Evolutionary conservation across 1,140 invertebrate genomes (phyloP).

Genomic region (Drosophila baimaii): DNA sequence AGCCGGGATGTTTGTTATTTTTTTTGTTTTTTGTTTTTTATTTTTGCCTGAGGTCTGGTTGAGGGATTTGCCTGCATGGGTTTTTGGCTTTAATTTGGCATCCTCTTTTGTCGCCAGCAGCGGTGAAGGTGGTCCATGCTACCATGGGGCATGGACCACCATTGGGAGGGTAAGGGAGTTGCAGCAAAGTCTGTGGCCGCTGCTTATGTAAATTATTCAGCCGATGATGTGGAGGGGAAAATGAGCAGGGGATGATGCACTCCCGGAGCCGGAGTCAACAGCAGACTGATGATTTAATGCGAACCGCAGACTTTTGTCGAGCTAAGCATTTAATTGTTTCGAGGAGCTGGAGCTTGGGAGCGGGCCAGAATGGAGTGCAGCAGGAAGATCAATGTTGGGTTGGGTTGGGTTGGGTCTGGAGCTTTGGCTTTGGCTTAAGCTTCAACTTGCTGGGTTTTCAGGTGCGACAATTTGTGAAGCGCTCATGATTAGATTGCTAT

Average conservation of each 20-base stretch:
- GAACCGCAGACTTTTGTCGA: slow-evolving; percentile 80
- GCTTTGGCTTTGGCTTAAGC: background rate
- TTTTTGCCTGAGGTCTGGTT: slow-evolving; percentile 56
- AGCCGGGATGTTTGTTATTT: slow-evolving; percentile 42
- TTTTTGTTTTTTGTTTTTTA: slow-evolving; percentile 42
- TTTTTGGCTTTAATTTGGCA: slow-evolving; percentile 77
- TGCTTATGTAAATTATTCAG: slow-evolving; percentile 82
- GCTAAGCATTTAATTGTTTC: slow-evolving; percentile 83
- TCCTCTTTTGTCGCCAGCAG: slow-evolving; percentile 54
- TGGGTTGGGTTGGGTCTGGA: background rate
- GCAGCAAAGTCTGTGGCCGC: slow-evolving; percentile 65
- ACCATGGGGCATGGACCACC: no score
- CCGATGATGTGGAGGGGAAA: slow-evolving; percentile 43
- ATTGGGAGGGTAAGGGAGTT: slow-evolving; percentile 25
- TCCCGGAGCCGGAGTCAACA: slow-evolving; percentile 51
- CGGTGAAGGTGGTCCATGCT: slow-evolving; percentile 29
- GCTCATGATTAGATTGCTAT: slow-evolving; percentile 40
- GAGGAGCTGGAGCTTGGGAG: slow-evolving; percentile 46
- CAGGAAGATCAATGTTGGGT: slow-evolving; percentile 25
- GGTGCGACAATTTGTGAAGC: slow-evolving; percentile 32
- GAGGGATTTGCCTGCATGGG: slow-evolving; percentile 79
- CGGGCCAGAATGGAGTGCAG: background rate
- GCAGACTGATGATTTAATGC: slow-evolving; percentile 82
- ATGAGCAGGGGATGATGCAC: slow-evolving; percentile 32
- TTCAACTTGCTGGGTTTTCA: slow-evolving; percentile 9